phyloP scores from a whole-genome alignment of 2,113 vertebrate species.

The Oxygymnocypris stewartii region DNA sequence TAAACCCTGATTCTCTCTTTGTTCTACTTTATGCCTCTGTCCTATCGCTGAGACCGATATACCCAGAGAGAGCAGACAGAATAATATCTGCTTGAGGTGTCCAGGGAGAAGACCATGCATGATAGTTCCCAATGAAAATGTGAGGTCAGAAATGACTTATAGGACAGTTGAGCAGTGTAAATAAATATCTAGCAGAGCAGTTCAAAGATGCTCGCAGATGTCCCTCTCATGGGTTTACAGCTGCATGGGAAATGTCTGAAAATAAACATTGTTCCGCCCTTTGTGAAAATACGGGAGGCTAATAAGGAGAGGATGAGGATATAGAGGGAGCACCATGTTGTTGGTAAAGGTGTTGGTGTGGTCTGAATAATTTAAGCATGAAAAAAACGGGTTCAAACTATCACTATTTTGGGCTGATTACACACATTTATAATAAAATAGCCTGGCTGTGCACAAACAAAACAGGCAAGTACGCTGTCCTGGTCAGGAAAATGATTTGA shows the following conservation, averaged over 20 bases:
- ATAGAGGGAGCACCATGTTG: conserved; percentile 13
- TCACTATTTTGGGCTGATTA: conserved; percentile 31
- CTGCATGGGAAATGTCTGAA: conserved; percentile 9
- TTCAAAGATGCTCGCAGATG: neutral
- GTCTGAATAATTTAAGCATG: conserved; percentile 50
- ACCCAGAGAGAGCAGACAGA: conserved; percentile 54
- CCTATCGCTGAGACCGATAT: conserved; percentile 34
- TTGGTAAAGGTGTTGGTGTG: conserved; percentile 21
- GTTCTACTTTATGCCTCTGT: conserved; percentile 28
- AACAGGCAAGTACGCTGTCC: conserved; percentile 25
- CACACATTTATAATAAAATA: neutral
- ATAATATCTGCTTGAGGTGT: conserved; percentile 75
- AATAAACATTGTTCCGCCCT: conserved; percentile 41
- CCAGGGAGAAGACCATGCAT: conserved; percentile 59
- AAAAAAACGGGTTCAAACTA: conserved; percentile 42
- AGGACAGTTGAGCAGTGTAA: neutral
- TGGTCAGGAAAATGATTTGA: conserved; percentile 42
- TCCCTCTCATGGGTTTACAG: conserved; percentile 3
- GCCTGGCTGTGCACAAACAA: neutral
- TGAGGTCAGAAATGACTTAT: conserved; percentile 23
- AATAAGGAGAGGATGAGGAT: neutral
- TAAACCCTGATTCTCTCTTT: neutral
- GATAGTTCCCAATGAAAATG: conserved; percentile 77
- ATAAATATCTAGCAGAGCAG: conserved; percentile 9
- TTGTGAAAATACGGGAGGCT: conserved; percentile 31